Evolutionary conservation across 2,797 vertebrate species (phyloP).

Genomic region (Lerista edwardsae): DNA sequence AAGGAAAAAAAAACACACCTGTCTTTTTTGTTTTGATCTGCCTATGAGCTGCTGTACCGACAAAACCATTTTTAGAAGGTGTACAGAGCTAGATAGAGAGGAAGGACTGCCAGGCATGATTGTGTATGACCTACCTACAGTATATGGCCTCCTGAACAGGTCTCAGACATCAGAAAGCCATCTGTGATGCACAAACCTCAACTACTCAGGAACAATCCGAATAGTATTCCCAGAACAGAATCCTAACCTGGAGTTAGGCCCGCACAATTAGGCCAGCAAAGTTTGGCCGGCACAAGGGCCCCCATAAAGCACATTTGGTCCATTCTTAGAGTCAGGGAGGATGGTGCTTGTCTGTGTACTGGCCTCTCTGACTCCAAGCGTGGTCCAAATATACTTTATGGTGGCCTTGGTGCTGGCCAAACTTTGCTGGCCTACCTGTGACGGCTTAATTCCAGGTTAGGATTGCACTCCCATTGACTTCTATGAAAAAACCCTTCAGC

Average conservation of each 20-base stretch:
- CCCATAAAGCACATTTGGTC: too few species aligned
- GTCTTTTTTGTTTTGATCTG: not conserved
- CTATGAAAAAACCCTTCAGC: not conserved
- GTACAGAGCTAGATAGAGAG: not conserved
- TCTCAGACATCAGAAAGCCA: not conserved
- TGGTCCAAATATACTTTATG: too few species aligned
- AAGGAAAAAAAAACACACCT: not conserved
- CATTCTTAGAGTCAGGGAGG: too few species aligned
- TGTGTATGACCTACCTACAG: not conserved
- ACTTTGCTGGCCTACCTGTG: too few species aligned
- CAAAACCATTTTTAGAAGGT: conserved; percentile 1
- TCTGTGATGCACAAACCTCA: not conserved
- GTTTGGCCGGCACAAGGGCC: too few species aligned
- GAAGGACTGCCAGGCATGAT: not conserved
- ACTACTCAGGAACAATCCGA: not conserved
- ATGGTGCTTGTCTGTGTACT: too few species aligned
- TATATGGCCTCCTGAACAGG: not conserved
- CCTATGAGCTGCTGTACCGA: not conserved
- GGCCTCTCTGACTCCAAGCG: too few species aligned
- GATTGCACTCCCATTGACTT: not conserved
- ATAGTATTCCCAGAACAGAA: not conserved
- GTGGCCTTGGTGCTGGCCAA: too few species aligned
- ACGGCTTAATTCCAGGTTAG: too few species aligned
- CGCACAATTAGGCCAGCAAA: too few species aligned
- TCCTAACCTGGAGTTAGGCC: too few species aligned